Evolutionary conservation across 2,888 invertebrate species (phyloP).

Genomic region (Platerodrilus igneus): DNA sequence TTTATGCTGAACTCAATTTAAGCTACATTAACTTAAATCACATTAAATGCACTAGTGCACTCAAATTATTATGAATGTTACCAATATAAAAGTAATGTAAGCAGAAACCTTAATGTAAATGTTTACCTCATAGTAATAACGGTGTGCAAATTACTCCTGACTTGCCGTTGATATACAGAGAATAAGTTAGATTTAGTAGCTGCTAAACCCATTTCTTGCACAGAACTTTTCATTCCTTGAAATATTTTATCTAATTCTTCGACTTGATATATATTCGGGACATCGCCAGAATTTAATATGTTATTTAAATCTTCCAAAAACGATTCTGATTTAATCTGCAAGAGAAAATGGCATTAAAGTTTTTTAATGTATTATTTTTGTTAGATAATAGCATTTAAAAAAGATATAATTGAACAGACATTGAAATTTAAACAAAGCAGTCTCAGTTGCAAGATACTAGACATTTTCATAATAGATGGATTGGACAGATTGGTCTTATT

Average conservation of each 20-base stretch:
- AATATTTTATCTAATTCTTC: constrained; percentile 77
- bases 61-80: too few species aligned
- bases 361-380: background rate
- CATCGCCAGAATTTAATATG: constrained; percentile 81
- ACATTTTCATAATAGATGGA: too few species aligned
- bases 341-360: constrained; percentile 20
- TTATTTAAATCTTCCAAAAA: constrained; percentile 88
- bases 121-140: constrained; percentile 66
- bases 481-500: too few species aligned
- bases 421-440: too few species aligned
- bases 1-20: too few species aligned
- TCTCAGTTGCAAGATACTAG: too few species aligned
- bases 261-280: constrained; percentile 80
- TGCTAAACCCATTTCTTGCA: constrained; percentile 68
- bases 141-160: constrained; percentile 76
- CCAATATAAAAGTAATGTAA: constrained; percentile 2
- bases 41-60: too few species aligned
- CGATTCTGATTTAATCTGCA: constrained; percentile 78
- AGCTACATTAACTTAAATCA: too few species aligned
- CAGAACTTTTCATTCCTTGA: constrained; percentile 67
- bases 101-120: background rate
- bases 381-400: too few species aligned
- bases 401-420: too few species aligned
- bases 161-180: constrained; percentile 73
- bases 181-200: constrained; percentile 84